Base-by-base conservation (phyloP, 2,797 vertebrate species). In the Microcaecilia unicolor region DNA sequence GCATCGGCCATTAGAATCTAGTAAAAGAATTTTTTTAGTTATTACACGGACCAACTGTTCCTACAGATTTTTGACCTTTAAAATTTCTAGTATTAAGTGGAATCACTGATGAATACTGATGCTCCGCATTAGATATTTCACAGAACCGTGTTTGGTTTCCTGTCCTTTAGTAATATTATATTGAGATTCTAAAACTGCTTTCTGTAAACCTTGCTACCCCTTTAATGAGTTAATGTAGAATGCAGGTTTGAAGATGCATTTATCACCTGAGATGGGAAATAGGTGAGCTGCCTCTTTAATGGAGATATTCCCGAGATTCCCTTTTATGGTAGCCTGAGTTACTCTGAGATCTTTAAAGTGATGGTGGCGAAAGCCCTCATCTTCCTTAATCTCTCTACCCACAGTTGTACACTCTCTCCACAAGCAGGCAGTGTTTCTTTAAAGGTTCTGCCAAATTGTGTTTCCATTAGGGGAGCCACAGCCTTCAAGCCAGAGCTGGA, bases 221-320 rank as follows among this genome's bases (percentile, higher is more conserved):
- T 22, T 45, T 36, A 18, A 11, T n/a, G n/a, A n/a, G n/a, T n/a
- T n/a, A n/a, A 22, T 4, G 4, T 15, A 37, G 49, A 19, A 44
- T 10, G 6, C n/a, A 15, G 14, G 44, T 45, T 25, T 0, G 1
- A 48, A 48, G 18, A 21, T 34, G 15, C 32, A 33, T 18, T 18
- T 28, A 25, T 5, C 6, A 7, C 15, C 2, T 23, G 7, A 1
- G 6, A 22, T 31, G 44, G 25, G 11, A 7, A 8, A 3, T n/a
- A n/a, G n/a, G n/a, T n/a, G 9, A 10, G 11, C 4, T 2, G 25
- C 22, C 32, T 30, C 24, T 29, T 39, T 23, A 50, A 28, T 35
- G 45, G 45, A 51, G 23, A 25, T 31, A 21, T 40, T 47, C 53
- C 49, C 47, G 37, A 22, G 24, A n/a, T 25, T 48, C 4, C 10